These are phyloP conservation scores for Colaptes auratus DNA, from an alignment of 2,113 vertebrate genomes.

Conservation along the genomic window DNA sequence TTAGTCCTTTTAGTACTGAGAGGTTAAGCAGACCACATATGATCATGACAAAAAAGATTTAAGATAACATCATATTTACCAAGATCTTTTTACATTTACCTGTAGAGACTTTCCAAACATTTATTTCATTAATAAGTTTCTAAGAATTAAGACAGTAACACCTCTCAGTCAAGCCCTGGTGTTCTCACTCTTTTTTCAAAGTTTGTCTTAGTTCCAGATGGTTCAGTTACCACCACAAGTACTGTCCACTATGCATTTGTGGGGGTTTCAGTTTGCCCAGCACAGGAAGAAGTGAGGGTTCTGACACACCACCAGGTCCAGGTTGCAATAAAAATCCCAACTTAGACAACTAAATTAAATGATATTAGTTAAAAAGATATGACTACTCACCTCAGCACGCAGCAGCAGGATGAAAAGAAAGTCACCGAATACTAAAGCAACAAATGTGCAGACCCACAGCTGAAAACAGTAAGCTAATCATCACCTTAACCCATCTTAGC, in stretches of 20 bases:
- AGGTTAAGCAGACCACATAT: background rate
- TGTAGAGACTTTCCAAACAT: background rate
- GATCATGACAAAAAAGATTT: background rate
- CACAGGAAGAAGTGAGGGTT: background rate
- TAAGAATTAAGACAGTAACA: background rate
- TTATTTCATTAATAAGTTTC: background rate
- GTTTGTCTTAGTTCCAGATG: background rate
- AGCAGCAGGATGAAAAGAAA: background rate
- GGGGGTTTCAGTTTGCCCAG: background rate
- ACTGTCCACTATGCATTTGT: fast-evolving
- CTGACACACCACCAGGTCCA: background rate
- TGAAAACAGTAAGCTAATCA: background rate
- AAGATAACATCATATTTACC: background rate
- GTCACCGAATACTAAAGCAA: background rate
- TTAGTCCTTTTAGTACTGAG: background rate
- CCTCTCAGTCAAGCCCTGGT: background rate
- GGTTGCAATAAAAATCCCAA: background rate
- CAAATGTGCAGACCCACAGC: background rate
- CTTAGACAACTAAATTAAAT: background rate
- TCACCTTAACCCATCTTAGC: background rate
- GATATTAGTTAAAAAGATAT: background rate
- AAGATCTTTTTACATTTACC: background rate
- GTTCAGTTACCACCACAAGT: background rate
- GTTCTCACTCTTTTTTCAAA: fast-evolving
- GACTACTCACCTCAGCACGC: background rate